Base-by-base conservation (phyloP, 2,888 invertebrate genomes). In the Timema podura region DNA sequence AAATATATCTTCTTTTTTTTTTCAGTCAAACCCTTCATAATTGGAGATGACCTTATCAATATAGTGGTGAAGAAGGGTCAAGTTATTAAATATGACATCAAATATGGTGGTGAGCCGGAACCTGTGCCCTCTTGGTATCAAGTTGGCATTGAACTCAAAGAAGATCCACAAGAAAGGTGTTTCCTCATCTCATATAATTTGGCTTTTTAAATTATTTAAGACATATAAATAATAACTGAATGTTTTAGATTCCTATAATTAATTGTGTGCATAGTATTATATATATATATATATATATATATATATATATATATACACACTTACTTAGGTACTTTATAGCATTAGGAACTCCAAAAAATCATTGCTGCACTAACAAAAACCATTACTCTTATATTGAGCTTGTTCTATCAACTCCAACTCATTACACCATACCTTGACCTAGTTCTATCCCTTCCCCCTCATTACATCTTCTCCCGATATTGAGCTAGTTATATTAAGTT, bases 31-130 rank as follows among this genome's bases (percentile, higher is more conserved):
- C 99, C 99, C 7, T 97, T 90, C 84, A 93, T 99, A 77, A 89
- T 97, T 77, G 96, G 96, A 65, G 88, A 89, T 74, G 93, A 93
- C 76, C 85, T 98, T 59, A 91, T 91, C 74, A 91, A 91, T 79
- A 86, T 98, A 75, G 92, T 96, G 51, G 90, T 99, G 65, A 99
- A 99, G 82, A 98, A 96, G 80, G 97, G 97, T 57, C 96, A 98
- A 83, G 90, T 94, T 1, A 92, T 98, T 76, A 90, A 91, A 74
- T 92, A 92, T 79, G 96, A 98, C 77, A 94, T 98, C 75, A 95
- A 95, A 79, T 98, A 92, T 79, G 95, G 94, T 73, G 99, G 98
- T 78, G 98, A 99, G 81, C 99, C 99, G 2, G 93, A 95, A 77
- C 99, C 99, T 0, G 92, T 92, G 77, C 96, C 93, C 46, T 89